Conservation (phyloP, 2,113 vertebrate species). For the Lutjanus erythropterus region DNA sequence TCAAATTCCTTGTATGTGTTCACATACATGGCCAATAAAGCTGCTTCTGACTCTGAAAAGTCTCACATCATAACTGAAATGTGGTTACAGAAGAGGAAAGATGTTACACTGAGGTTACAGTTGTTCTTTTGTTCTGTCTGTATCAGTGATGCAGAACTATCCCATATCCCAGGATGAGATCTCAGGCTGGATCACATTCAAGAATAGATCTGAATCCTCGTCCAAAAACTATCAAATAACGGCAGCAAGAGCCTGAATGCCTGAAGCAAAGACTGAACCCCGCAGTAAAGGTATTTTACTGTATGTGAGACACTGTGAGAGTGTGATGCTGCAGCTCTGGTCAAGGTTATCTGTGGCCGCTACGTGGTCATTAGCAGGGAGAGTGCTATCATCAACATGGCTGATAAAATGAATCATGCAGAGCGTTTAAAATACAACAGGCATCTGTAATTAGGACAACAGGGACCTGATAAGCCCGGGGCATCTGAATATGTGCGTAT, state of each 20-base stretch:
- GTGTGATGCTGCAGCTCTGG: background rate
- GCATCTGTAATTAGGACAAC: constrained; percentile 42
- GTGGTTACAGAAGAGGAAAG: no score
- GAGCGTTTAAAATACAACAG: constrained; percentile 30
- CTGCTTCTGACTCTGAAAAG: no score
- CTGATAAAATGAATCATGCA: constrained; percentile 5
- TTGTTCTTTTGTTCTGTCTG: no score
- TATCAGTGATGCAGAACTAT: no score
- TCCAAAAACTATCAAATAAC: background rate
- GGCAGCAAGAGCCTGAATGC: constrained; percentile 4
- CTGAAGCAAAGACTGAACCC: background rate
- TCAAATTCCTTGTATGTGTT: no score
- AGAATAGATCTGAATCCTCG: background rate
- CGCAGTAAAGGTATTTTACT: background rate
- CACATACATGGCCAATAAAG: no score
- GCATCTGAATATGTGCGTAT: constrained; percentile 1
- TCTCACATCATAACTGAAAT: no score
- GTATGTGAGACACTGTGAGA: background rate
- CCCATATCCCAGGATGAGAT: background rate
- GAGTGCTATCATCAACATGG: accelerated
- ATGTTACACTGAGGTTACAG: no score
- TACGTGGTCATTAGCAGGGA: constrained; percentile 3
- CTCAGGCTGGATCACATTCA: background rate
- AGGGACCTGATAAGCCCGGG: constrained; percentile 22
- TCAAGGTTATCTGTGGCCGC: constrained; percentile 40